A percentile compares a stretch with the other conserved stretches of the same genome.
phyloP scores from a whole-genome alignment of 2,888 invertebrate species.

The Eupithecia subumbrata region DNA sequence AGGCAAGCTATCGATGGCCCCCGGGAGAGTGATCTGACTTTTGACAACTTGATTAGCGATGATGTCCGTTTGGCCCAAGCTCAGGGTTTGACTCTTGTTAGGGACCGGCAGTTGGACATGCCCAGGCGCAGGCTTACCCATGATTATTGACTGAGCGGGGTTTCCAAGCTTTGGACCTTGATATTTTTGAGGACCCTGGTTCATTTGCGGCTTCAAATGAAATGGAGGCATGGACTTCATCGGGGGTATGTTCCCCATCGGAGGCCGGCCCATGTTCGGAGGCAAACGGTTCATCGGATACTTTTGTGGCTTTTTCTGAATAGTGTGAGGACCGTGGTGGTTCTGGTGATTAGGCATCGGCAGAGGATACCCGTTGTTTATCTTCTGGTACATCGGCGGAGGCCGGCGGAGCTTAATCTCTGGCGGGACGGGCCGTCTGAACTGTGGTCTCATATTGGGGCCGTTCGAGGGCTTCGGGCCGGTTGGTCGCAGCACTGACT shows the following conservation, averaged over 20 bases:
- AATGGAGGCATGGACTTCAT: constrained; percentile 67
- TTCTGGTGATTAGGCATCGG: constrained; percentile 67
- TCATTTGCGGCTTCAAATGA: constrained; percentile 49
- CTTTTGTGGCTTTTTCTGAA: constrained; percentile 63
- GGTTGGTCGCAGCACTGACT: constrained; percentile 73
- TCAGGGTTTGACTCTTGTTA: constrained; percentile 66
- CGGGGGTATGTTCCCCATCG: constrained; percentile 56
- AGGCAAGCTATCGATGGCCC: constrained; percentile 59
- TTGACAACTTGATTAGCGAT: constrained; percentile 77
- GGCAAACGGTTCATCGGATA: constrained; percentile 56
- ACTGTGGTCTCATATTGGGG: constrained; percentile 64
- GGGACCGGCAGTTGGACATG: constrained; percentile 50
- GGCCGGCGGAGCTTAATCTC: constrained; percentile 77
- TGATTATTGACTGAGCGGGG: constrained; percentile 59
- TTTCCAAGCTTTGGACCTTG: constrained; percentile 49
- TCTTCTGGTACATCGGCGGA: constrained; percentile 60
- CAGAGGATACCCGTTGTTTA: constrained; percentile 64
- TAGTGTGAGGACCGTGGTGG: constrained; percentile 56
- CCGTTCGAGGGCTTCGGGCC: constrained; percentile 57
- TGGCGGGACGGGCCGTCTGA: constrained; percentile 74
- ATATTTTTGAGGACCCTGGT: constrained; percentile 45
- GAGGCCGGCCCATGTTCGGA: constrained; percentile 60
- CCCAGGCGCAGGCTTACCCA: constrained; percentile 60
- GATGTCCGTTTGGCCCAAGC: constrained; percentile 72
- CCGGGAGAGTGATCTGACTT: constrained; percentile 76